phyloP scores from a whole-genome alignment of 1,140 invertebrate genomes.

The Drosophila subpulchrella region DNA sequence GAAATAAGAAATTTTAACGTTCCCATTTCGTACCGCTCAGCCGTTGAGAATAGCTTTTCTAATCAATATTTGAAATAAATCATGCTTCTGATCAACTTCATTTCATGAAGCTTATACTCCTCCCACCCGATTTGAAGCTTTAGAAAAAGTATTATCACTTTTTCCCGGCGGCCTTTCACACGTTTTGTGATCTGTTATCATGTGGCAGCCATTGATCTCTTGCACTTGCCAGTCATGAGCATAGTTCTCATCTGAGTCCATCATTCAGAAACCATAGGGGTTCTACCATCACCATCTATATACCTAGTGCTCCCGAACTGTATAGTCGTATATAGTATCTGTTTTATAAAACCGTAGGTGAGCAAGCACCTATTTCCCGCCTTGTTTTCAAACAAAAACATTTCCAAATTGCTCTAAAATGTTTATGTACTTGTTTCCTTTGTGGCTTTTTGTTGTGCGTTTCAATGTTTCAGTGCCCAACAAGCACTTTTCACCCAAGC shows the following conservation, averaged over 20 bases:
- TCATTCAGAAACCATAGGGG: conserved; percentile 4
- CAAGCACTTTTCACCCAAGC: conserved; percentile 21
- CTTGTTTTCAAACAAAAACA: conserved; percentile 35
- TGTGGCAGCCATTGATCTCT: conserved; percentile 66
- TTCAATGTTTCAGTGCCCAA: conserved; percentile 29
- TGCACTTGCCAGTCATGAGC: conserved; percentile 42
- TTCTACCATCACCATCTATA: conserved; percentile 8
- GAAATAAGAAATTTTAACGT: background rate
- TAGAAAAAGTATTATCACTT: conserved; percentile 12
- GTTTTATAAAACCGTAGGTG: background rate
- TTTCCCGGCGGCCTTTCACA: conserved; percentile 31
- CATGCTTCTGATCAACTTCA: background rate
- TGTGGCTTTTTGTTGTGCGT: conserved; percentile 16
- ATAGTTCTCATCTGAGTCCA: conserved; percentile 23
- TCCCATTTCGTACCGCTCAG: conserved; percentile 19
- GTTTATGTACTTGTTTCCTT: conserved; percentile 29
- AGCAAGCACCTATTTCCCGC: conserved; percentile 11
- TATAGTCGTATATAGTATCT: background rate
- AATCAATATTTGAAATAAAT: conserved; percentile 20
- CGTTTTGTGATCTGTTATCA: conserved; percentile 57
- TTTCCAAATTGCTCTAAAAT: conserved; percentile 34
- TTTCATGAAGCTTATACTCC: conserved; percentile 5
- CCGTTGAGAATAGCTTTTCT: conserved; percentile 14
- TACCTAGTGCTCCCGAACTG: background rate
- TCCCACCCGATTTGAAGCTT: background rate